phyloP scores from a whole-genome alignment of 2,888 invertebrate species.

The Troglohyphantes excavatus region DNA sequence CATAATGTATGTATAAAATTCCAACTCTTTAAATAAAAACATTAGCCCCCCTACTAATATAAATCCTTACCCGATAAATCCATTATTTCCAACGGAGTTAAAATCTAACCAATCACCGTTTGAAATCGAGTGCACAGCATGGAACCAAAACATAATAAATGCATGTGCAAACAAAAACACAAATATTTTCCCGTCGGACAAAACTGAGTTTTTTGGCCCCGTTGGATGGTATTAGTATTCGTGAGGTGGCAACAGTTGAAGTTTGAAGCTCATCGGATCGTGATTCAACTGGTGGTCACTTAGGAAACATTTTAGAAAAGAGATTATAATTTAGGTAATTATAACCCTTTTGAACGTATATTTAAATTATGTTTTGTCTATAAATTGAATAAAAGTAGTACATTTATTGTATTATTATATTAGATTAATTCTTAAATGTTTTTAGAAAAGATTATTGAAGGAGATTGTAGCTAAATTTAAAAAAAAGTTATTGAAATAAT shows the following conservation, averaged over 20 bases:
- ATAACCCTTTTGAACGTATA: neutral
- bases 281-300: neutral
- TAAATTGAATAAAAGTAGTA: no score
- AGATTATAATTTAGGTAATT: neutral
- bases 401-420: no score
- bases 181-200: constrained; percentile 20
- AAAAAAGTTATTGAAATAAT: no score
- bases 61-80: constrained; percentile 47
- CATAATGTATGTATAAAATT: neutral
- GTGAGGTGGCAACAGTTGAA: constrained; percentile 39
- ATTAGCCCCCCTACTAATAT: neutral
- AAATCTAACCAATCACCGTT: constrained; percentile 54
- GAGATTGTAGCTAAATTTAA: no score
- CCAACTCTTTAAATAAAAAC: neutral
- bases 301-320: neutral
- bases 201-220: neutral
- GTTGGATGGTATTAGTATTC: constrained; percentile 50
- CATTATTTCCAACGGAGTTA: constrained; percentile 62
- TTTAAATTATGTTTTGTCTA: no score
- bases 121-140: constrained; percentile 52
- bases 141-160: constrained; percentile 44
- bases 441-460: no score
- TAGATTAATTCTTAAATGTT: no score
- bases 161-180: constrained; percentile 35
- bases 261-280: neutral